Percentiles rank a stretch among this genome's conserved stretches.
Conservation (phyloP, 2,888 invertebrate species). For the Troilus luridus region DNA sequence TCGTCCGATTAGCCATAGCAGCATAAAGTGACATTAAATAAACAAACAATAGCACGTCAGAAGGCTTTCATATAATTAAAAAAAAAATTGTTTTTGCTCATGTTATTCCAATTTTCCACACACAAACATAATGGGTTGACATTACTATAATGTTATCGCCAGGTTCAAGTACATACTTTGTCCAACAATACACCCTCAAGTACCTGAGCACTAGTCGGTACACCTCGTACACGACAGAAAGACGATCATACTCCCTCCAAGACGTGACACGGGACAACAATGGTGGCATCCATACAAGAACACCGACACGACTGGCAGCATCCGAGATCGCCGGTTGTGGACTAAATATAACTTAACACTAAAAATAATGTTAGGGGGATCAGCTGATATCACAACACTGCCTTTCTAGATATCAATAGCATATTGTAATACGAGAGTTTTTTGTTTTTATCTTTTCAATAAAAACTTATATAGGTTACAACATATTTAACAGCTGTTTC, state of each 20-base stretch:
- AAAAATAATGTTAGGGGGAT: not conserved
- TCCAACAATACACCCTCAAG: not conserved
- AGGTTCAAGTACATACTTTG: not conserved
- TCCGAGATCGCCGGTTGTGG: not conserved
- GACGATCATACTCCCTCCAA: not conserved
- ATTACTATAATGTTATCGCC: too few relatives aligned
- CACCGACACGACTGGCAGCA: not conserved
- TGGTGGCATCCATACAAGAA: not conserved
- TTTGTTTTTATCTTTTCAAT: too few relatives aligned
- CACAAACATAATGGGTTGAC: too few relatives aligned
- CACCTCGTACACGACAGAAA: not conserved
- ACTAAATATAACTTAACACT: constrained; percentile 9
- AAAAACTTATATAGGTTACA: too few relatives aligned
- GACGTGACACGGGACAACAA: not conserved
- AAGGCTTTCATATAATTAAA: too few relatives aligned
- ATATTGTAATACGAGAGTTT: not conserved
- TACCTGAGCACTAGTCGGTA: not conserved
- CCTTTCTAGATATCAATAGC: not conserved
- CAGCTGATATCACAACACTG: constrained; percentile 23
- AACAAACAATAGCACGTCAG: too few relatives aligned
- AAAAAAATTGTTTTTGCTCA: too few relatives aligned
- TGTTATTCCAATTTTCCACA: too few relatives aligned
- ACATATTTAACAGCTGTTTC: too few relatives aligned
- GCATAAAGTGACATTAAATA: too few relatives aligned
- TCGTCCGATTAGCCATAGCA: too few relatives aligned